Evolutionary conservation across 2,797 vertebrate genomes (phyloP).

Genomic region (Pantherophis vulpinus): DNA sequence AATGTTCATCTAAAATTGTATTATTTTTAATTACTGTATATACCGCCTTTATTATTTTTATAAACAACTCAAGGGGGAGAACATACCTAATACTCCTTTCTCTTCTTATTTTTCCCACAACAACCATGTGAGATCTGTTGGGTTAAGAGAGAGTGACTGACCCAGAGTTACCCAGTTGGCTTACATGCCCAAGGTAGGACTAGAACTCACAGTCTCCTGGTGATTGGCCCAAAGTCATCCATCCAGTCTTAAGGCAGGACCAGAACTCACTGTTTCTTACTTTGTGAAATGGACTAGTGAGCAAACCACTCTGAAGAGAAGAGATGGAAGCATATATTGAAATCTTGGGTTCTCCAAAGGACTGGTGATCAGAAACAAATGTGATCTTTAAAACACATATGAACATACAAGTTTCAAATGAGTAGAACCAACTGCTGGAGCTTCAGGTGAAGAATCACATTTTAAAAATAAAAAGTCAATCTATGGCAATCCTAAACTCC

Average conservation of each 20-base stretch:
- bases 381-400: not conserved
- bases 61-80: not conserved
- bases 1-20: not conserved
- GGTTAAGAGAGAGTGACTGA: not conserved
- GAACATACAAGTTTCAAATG: not conserved
- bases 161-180: not conserved
- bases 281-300: not conserved
- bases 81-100: not conserved
- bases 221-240: not conserved
- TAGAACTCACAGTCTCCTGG: too few relatives aligned
- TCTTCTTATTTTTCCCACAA: not conserved
- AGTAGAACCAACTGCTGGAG: not conserved
- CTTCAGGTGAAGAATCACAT: not conserved
- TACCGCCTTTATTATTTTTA: not conserved
- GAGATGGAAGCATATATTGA: not conserved
- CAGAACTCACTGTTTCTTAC: not conserved
- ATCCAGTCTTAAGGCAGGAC: not conserved
- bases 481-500: not conserved
- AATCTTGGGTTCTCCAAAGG: not conserved
- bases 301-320: not conserved
- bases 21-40: not conserved
- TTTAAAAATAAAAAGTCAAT: not conserved
- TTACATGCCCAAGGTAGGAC: not conserved
- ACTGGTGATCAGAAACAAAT: not conserved
- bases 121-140: not conserved